A percentile compares a stretch with the other conserved stretches of the same genome.
Evolutionary conservation across 2,888 invertebrate species (phyloP).

Genomic region (Dermolepida albohirtum): DNA sequence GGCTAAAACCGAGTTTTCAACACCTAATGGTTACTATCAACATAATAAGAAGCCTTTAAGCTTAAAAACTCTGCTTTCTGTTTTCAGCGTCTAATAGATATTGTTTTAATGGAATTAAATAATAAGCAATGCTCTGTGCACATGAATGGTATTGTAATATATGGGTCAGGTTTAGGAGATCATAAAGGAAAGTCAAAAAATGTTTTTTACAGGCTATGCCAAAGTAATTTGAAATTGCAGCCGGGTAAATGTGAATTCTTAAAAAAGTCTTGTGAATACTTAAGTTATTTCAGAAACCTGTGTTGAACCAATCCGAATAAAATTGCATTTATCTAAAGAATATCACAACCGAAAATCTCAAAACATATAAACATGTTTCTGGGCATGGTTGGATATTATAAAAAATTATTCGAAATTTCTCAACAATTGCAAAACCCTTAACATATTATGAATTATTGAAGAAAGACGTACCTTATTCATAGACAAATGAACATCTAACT

Average conservation of each 20-base stretch:
- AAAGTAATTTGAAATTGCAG: conserved; percentile 42
- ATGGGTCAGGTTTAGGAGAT: too few species aligned
- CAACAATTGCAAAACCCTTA: conserved; percentile 45
- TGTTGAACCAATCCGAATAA: too few species aligned
- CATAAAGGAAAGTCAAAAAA: conserved; percentile 43
- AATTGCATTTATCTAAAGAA: too few species aligned
- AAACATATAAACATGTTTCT: conserved; percentile 54
- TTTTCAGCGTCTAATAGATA: conserved; percentile 61
- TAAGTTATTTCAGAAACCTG: too few species aligned
- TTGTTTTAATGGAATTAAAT: conserved; percentile 56
- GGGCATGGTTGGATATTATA: conserved; percentile 44
- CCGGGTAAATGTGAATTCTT: conserved; percentile 49
- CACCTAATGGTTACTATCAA: conserved; percentile 44
- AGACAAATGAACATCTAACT: neutral
- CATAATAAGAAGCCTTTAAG: conserved; percentile 60
- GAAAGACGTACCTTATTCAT: conserved; percentile 12
- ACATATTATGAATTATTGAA: conserved; percentile 46
- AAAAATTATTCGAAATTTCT: conserved; percentile 32
- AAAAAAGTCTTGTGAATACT: conserved; percentile 46
- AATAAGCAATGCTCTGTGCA: conserved; percentile 56
- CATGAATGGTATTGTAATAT: conserved; percentile 50
- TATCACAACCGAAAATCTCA: conserved; percentile 43
- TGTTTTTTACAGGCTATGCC: conserved; percentile 20
- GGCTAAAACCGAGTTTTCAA: conserved; percentile 60
- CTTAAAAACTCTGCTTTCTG: conserved; percentile 62